phyloP scores from a whole-genome alignment of 2,113 vertebrate genomes.

The Xenopus borealis region DNA sequence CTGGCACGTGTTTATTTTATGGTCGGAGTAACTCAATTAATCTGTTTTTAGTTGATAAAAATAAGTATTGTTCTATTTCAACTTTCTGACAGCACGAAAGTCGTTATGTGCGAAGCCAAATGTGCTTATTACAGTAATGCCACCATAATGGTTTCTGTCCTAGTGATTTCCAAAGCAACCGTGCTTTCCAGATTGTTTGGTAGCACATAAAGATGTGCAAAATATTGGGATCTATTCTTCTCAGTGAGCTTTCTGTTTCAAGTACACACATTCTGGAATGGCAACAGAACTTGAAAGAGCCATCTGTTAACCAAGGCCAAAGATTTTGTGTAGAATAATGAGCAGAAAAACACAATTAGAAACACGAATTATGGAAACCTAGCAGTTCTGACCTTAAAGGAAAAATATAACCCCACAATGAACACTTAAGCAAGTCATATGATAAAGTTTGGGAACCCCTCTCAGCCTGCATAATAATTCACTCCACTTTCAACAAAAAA shows the following conservation, averaged over 20 bases:
- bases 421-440: no score
- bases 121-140: constrained; percentile 59
- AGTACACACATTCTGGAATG: constrained; percentile 65
- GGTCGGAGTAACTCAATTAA: constrained; percentile 43
- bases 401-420: no score
- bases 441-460: no score
- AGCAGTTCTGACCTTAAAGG: constrained; percentile 37
- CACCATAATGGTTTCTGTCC: constrained; percentile 57
- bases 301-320: constrained; percentile 64
- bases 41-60: constrained; percentile 49
- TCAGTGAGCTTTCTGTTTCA: constrained; percentile 61
- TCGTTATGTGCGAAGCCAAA: constrained; percentile 7
- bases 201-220: constrained; percentile 59
- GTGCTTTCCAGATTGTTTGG: constrained; percentile 70
- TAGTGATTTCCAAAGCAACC: constrained; percentile 66
- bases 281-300: constrained; percentile 64
- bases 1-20: constrained; percentile 8
- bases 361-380: constrained; percentile 51
- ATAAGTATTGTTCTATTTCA: constrained; percentile 25
- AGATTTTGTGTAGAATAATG: constrained; percentile 50
- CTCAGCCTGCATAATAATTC: no score
- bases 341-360: constrained; percentile 49
- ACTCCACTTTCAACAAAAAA: no score
- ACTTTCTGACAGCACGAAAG: constrained; percentile 44
- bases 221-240: constrained; percentile 55